Conservation (phyloP, 2,888 invertebrate species). For the Hypselothyrea guttata region DNA sequence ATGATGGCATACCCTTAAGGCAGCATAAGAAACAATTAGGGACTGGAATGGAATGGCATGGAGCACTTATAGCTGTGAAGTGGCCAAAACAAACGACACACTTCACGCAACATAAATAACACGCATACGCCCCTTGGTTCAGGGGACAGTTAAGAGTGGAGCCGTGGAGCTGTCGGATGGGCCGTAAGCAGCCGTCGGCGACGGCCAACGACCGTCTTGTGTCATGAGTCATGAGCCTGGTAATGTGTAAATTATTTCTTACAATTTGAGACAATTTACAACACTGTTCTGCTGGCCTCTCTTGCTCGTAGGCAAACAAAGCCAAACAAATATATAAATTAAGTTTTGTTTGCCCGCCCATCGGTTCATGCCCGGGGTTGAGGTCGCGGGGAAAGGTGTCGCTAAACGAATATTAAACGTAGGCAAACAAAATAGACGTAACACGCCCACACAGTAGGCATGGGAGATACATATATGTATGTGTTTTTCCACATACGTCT, state of each 20-base stretch:
- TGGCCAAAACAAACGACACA: slow-evolving; percentile 69
- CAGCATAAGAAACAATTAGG: slow-evolving; percentile 72
- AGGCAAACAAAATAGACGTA: slow-evolving; percentile 40
- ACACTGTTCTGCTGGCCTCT: slow-evolving; percentile 47
- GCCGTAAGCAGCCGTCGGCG: slow-evolving; percentile 13
- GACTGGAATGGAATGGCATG: slow-evolving; percentile 21
- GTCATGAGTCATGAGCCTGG: slow-evolving; percentile 73
- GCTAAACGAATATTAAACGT: slow-evolving; percentile 62
- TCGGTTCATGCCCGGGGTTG: not conserved
- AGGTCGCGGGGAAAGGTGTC: not conserved
- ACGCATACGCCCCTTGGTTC: slow-evolving; percentile 73
- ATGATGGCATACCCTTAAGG: slow-evolving; percentile 43
- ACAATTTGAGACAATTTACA: slow-evolving; percentile 78
- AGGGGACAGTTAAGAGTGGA: slow-evolving; percentile 44
- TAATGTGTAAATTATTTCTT: slow-evolving; percentile 78
- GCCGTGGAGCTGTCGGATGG: slow-evolving; percentile 18
- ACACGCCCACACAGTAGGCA: slow-evolving; percentile 18
- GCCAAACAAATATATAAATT: slow-evolving; percentile 69
- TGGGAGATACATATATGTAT: not conserved
- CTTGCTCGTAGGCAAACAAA: slow-evolving; percentile 39
- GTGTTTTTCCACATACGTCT: no score
- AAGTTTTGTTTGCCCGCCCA: slow-evolving; percentile 57
- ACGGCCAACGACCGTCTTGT: slow-evolving; percentile 57
- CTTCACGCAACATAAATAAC: slow-evolving; percentile 74
- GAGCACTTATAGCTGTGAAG: slow-evolving; percentile 51